phyloP scores from a whole-genome alignment of 1,140 invertebrate genomes.

The Drosophila orena region DNA sequence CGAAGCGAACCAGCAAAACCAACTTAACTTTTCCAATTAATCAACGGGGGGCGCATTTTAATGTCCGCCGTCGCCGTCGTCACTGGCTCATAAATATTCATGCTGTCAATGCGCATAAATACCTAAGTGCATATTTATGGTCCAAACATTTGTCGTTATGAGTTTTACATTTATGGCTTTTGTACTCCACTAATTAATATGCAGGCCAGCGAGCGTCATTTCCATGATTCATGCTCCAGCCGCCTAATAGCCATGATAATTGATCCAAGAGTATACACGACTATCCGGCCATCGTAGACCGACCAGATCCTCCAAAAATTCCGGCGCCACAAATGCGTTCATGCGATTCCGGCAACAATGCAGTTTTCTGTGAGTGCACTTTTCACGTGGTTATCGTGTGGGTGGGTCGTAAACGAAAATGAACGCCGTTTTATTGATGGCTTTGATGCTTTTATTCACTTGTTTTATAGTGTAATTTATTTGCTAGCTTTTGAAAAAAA shows the following conservation, averaged over 20 bases:
- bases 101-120: slow-evolving; percentile 60
- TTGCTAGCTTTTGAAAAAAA: slow-evolving; percentile 36
- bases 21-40: slow-evolving; percentile 72
- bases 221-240: slow-evolving; percentile 18
- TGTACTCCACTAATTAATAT: slow-evolving; percentile 60
- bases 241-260: slow-evolving; percentile 34
- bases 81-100: slow-evolving; percentile 67
- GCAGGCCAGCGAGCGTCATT: slow-evolving; percentile 32
- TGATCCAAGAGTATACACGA: slow-evolving; percentile 13
- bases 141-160: slow-evolving; percentile 50
- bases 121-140: slow-evolving; percentile 71
- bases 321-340: not conserved
- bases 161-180: slow-evolving; percentile 57
- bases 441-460: slow-evolving; percentile 30
- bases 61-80: slow-evolving; percentile 32
- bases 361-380: slow-evolving; percentile 16
- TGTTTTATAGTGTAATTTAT: slow-evolving; percentile 39
- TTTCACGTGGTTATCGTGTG: slow-evolving; percentile 26
- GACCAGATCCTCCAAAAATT: slow-evolving; percentile 17
- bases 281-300: too few relatives aligned
- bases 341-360: slow-evolving; percentile 25
- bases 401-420: slow-evolving; percentile 20
- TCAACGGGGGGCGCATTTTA: slow-evolving; percentile 61
- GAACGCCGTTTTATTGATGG: slow-evolving; percentile 23
- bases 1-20: slow-evolving; percentile 20